These are phyloP conservation scores for Teleogryllus oceanicus DNA, from an alignment of 2,888 invertebrate species.

Conservation along the genomic window DNA sequence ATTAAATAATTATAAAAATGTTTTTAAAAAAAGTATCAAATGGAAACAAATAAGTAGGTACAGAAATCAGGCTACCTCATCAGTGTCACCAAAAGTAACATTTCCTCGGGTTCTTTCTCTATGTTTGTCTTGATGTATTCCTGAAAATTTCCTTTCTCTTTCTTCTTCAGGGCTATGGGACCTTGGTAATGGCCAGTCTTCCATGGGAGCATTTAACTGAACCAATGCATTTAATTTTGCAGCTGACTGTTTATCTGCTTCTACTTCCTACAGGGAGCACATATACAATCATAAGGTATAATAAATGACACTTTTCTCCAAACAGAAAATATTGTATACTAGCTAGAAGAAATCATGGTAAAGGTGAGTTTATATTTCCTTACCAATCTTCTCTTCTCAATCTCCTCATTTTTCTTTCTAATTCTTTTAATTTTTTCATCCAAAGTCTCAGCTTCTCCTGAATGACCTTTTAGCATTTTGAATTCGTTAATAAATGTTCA, in stretches of 20 bases:
- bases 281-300: no score
- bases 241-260: conserved; percentile 50
- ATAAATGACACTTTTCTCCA: not conserved
- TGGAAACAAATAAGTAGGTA: not conserved
- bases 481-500: not conserved
- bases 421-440: conserved; percentile 47
- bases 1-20: not conserved
- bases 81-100: conserved; percentile 21
- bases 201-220: conserved; percentile 46
- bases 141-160: not conserved
- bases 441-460: conserved; percentile 34
- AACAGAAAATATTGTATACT: not conserved
- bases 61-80: not conserved
- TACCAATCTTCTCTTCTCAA: conserved; percentile 43
- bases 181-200: conserved; percentile 47
- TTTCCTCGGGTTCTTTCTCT: not conserved
- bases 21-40: not conserved
- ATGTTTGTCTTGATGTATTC: not conserved
- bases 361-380: not conserved
- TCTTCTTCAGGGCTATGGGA: conserved; percentile 19
- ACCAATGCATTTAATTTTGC: conserved; percentile 48
- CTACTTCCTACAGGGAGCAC: conserved; percentile 44
- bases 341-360: not conserved
- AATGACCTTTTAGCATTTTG: not conserved
- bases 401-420: conserved; percentile 46